These are phyloP conservation scores for Hirtodrosophila alboralis DNA, from an alignment of 2,888 invertebrate genomes.

Conservation along the genomic window DNA sequence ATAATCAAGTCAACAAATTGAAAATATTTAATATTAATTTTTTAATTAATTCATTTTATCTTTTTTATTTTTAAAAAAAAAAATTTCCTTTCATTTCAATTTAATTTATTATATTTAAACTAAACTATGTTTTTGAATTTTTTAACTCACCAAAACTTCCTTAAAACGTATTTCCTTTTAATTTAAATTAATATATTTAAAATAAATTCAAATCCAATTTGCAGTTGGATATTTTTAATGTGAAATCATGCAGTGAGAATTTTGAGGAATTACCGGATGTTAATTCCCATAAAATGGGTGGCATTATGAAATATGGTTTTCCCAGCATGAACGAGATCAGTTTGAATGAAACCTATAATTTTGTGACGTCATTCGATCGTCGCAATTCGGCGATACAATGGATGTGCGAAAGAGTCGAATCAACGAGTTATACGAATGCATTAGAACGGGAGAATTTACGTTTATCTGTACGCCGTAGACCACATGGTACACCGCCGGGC, in stretches of 20 bases:
- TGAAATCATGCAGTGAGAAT: slow-evolving; percentile 1
- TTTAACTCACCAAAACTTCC: too few relatives aligned
- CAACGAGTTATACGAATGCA: slow-evolving; percentile 3
- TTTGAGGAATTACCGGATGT: slow-evolving; percentile 14
- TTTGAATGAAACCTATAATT: slow-evolving; percentile 56
- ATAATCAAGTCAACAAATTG: too few relatives aligned
- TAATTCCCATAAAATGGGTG: slow-evolving; percentile 45
- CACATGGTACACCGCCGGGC: neutral
- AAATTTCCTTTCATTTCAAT: too few relatives aligned
- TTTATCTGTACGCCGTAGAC: slow-evolving; percentile 10
- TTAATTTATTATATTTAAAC: too few relatives aligned
- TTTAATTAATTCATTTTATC: too few relatives aligned
- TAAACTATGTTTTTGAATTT: too few relatives aligned
- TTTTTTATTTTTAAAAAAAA: too few relatives aligned
- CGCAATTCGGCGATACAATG: slow-evolving; percentile 64
- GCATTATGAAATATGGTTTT: slow-evolving; percentile 69
- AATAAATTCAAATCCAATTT: too few relatives aligned
- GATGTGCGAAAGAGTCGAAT: slow-evolving; percentile 63
- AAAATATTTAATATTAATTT: too few relatives aligned
- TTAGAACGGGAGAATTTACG: neutral
- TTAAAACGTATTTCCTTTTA: too few relatives aligned
- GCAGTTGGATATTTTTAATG: slow-evolving; percentile 54
- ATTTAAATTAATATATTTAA: too few relatives aligned
- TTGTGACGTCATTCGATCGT: slow-evolving; percentile 71
- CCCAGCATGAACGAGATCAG: slow-evolving; percentile 72